Base-by-base conservation (phyloP, 2,113 vertebrate genomes). In the Macaca nemestrina region DNA sequence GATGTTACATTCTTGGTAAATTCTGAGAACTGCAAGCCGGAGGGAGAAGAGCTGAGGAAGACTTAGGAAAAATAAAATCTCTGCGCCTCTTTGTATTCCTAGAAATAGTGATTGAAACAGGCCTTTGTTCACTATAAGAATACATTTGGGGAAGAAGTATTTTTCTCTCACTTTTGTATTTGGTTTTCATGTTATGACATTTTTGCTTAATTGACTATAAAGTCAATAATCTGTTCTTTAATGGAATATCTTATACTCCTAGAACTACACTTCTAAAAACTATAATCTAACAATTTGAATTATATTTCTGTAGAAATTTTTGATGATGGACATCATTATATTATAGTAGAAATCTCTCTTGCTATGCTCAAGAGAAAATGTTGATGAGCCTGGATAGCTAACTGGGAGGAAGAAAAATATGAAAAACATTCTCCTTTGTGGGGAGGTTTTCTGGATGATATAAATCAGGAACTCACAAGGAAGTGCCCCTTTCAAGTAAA, bases 121-220 rank as follows among this genome's bases (percentile, higher is more conserved):
- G 0, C 2, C 8, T 48, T 64, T 52, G 3, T 52, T 75, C 16
- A 40, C 27, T 5, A 14, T 14, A 93, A 87, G 25, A 93, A 75
- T 61, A 1, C 6, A 70, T 72, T 67, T 68, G 48, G 10, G 20
- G 8, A 6, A 16, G 8, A 78, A 93, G 7, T 2, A 48, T 38
- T 57, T 10, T 72, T 90, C 30, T 64, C 27, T 11, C 50, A 68
- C 0, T 52, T 94, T 82, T 40, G 55, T 17, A 40, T 27, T 48
- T 88, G 20, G 2, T 48, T 85, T 95, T 38, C 20, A n/a, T 0
- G 73, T 2, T 23, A 45, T 12, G 52, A 4, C 30, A 9, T 50
- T 85, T 92, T 89, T 64, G 35, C 30, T 95, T 86, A 81, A 86
- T 76, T 76, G 13, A 76, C 35, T 93, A 93, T 76, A 89, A 86